Conservation (phyloP, 2,113 vertebrate genomes). For the Lontra canadensis region DNA sequence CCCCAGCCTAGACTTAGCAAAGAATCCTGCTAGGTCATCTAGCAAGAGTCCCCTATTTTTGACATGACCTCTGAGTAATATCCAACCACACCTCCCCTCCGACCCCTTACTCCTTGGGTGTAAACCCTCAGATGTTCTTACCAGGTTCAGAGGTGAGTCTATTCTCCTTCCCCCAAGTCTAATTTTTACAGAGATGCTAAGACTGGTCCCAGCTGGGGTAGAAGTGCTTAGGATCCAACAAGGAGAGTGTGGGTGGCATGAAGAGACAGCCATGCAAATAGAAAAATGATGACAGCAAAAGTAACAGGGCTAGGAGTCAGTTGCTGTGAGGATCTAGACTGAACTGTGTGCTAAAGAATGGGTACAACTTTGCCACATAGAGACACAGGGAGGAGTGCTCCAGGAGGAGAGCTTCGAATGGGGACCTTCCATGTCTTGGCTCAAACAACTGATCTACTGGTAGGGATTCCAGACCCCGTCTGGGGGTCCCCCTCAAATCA, state of each 20-base stretch:
- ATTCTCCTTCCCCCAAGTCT: background rate
- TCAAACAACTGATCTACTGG: background rate
- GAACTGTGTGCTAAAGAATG: background rate
- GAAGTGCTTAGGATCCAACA: background rate
- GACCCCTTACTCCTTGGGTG: background rate
- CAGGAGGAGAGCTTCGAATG: background rate
- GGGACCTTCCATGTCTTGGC: background rate
- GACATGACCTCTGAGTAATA: background rate
- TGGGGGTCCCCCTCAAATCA: background rate
- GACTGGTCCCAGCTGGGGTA: background rate
- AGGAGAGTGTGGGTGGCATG: background rate
- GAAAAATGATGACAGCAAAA: background rate
- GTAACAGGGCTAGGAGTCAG: too few species aligned
- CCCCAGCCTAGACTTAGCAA: background rate
- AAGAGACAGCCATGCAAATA: background rate
- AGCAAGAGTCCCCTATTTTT: too few species aligned
- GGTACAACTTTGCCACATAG: background rate
- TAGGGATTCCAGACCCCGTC: background rate
- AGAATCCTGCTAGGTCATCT: background rate
- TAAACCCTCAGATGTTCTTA: background rate
- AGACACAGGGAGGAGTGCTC: background rate
- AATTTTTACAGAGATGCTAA: background rate
- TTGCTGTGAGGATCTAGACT: background rate
- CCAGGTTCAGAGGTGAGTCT: background rate
- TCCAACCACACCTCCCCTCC: fast-evolving